These are phyloP conservation scores for Cancer borealis DNA, from an alignment of 2,888 invertebrate genomes.

Conservation along the genomic window DNA sequence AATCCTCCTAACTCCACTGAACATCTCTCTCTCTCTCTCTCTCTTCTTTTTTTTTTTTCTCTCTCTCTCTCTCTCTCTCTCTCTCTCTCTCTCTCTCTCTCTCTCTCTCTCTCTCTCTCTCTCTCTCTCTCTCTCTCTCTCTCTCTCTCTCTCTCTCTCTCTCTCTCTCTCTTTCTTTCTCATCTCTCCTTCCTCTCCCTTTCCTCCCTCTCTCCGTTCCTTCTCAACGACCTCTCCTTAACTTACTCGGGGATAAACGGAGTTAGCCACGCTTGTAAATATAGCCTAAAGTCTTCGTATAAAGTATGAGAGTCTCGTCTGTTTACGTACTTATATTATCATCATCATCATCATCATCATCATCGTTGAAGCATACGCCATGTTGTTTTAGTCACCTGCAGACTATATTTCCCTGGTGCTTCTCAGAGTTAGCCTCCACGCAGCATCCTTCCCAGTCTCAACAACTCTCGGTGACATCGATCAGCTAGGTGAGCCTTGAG, in stretches of 20 bases:
- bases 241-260: background rate
- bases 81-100: background rate
- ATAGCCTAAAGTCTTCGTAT: no score
- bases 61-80: constrained; percentile 48
- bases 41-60: constrained; percentile 34
- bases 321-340: no score
- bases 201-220: constrained; percentile 4
- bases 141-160: constrained; percentile 24
- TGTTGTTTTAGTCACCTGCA: no score
- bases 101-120: constrained; percentile 48
- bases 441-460: no score
- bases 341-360: background rate
- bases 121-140: constrained; percentile 27
- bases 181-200: background rate
- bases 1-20: no score
- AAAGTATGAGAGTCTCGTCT: no score
- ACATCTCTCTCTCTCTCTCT: constrained; percentile 24
- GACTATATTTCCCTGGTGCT: no score
- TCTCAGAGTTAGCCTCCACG: no score
- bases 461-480: no score
- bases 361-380: no score
- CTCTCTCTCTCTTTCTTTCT: constrained; percentile 6
- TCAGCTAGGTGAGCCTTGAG: no score
- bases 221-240: background rate
- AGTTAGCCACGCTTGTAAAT: no score